Evolutionary conservation across 2,113 vertebrate genomes (phyloP).

Genomic region (Oceanodroma tethys): DNA sequence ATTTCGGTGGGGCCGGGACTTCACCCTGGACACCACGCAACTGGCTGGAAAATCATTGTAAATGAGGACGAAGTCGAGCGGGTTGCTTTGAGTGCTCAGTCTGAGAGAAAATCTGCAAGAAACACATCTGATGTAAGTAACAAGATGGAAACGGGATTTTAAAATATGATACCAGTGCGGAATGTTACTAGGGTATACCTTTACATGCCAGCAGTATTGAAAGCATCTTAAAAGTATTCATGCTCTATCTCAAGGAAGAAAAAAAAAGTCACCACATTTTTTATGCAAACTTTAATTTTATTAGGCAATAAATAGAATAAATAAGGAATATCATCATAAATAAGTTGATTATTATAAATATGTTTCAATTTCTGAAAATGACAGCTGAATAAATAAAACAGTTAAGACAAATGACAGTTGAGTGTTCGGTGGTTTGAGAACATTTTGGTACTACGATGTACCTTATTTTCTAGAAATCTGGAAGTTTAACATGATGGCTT

Average conservation of each 20-base stretch:
- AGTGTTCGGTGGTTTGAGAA: background rate
- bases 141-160: background rate
- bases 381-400: slow-evolving; percentile 11
- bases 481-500: background rate
- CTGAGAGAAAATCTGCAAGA: background rate
- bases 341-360: slow-evolving; percentile 36
- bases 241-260: background rate
- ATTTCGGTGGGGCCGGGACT: background rate
- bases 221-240: background rate
- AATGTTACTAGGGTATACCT: background rate
- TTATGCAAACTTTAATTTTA: slow-evolving; percentile 3
- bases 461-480: background rate
- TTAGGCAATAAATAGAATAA: slow-evolving; percentile 53
- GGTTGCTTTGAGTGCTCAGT: background rate
- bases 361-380: background rate
- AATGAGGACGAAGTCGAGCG: background rate
- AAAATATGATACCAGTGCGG: background rate
- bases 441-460: background rate
- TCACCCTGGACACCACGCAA: background rate
- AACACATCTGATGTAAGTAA: background rate
- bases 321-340: slow-evolving; percentile 60
- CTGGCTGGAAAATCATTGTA: background rate
- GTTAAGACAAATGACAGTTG: background rate
- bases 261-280: background rate
- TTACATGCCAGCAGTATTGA: background rate